These are phyloP conservation scores for Nasalis larvatus DNA, from an alignment of 2,113 vertebrate species.

Conservation along the genomic window DNA sequence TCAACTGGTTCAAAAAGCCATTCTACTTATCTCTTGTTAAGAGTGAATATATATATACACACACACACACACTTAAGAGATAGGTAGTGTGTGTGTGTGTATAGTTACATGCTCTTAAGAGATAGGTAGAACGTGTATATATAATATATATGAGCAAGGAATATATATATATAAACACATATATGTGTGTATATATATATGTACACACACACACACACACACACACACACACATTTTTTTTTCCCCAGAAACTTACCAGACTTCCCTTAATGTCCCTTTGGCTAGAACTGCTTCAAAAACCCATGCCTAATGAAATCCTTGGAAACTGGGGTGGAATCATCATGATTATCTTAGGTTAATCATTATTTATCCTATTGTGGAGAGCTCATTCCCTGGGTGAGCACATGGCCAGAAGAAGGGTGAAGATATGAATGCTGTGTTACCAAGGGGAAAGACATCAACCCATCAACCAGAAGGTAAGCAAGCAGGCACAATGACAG, in stretches of 20 bases:
- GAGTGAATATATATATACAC: too few species aligned
- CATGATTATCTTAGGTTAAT: background rate
- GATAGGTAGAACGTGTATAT: too few species aligned
- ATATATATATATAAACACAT: too few species aligned
- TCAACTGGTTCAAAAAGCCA: background rate
- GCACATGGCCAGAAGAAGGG: background rate
- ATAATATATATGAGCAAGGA: too few species aligned
- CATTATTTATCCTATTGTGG: background rate
- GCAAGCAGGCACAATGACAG: background rate
- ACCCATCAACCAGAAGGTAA: background rate
- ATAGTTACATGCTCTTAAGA: background rate
- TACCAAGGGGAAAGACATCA: background rate
- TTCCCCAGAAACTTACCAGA: background rate
- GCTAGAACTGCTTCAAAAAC: background rate
- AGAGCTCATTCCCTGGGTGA: background rate
- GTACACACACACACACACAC: too few species aligned
- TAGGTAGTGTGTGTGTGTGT: too few species aligned
- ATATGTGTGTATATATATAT: too few species aligned
- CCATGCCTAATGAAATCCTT: background rate
- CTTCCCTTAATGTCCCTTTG: background rate
- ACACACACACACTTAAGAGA: too few species aligned
- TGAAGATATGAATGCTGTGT: background rate
- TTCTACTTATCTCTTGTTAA: too few species aligned
- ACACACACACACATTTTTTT: too few species aligned
- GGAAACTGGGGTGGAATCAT: background rate